Percentiles rank a stretch among this genome's conserved stretches.
Evolutionary conservation across 30 jellyfish, hydroid and myxozoan genomes (phyloP).

Genomic region (Clytia hemisphaerica): DNA sequence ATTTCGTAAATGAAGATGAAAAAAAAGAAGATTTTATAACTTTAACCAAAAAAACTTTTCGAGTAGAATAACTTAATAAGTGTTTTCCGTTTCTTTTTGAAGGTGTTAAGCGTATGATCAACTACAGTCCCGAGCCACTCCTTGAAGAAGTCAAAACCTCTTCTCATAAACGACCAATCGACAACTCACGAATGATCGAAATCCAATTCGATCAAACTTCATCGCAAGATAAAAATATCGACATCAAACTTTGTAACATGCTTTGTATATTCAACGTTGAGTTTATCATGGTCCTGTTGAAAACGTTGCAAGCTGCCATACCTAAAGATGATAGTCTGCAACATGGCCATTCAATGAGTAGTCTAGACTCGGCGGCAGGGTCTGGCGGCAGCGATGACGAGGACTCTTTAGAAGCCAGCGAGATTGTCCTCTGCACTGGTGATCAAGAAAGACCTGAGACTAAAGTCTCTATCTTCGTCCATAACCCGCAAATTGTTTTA

Average conservation of each 20-base stretch:
- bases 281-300: conserved; percentile 64
- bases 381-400: conserved; percentile 29
- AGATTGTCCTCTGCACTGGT: not conserved
- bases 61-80: no score
- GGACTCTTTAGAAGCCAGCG: conserved; percentile 24
- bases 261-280: conserved; percentile 65
- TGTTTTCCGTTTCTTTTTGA: no score
- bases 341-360: conserved; percentile 33
- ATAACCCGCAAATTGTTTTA: conserved; percentile 68
- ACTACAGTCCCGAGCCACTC: conserved; percentile 27
- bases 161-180: no score
- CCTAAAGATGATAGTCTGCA: conserved; percentile 52
- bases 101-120: conserved; percentile 33
- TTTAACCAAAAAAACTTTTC: no score
- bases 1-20: no score
- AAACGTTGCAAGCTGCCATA: conserved; percentile 53
- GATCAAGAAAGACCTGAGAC: conserved; percentile 44
- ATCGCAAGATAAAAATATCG: conserved; percentile 14
- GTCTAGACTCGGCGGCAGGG: conserved; percentile 29
- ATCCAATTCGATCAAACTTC: conserved; percentile 15
- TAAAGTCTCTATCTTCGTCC: conserved; percentile 31
- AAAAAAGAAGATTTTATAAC: no score
- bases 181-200: not conserved
- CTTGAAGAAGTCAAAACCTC: not conserved
- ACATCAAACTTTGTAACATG: conserved; percentile 39